Evolutionary conservation across 1,140 invertebrate genomes (phyloP), one percentile per base, ranked within the genome.

Genomic region (Neotoxoptera formosana): DNA sequence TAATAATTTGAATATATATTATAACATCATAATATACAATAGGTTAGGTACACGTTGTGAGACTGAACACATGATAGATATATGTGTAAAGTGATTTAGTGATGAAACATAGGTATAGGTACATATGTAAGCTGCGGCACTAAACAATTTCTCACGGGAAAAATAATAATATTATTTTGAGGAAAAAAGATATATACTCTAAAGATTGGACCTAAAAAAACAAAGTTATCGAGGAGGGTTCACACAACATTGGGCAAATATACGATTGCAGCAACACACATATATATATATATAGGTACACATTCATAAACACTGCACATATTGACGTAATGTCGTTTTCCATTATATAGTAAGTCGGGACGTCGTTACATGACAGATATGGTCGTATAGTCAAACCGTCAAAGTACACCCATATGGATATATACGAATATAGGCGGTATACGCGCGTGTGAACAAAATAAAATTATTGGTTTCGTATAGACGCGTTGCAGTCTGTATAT

Each of bases 131-230:
- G 83, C 41, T 87, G n/a, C n/a, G 34, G 60, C 30, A 67, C 9
- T 67, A 67, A n/a, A n/a, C 47, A 25, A 47, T 86, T 87, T 89
- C 88, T 36, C 88, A 56, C 11, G 88, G 34, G 20, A 30, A 56
- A 89, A 41, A 41, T 41, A 41, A 41, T 41, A 41, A 41, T 4
- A 41, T 41, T 21, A 36, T 89, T 89, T 89, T 36, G 34, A 25
- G 48, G 45, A 87, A 89, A 89, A 89, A 89, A 34, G 14, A 56
- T n/a, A n/a, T n/a, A n/a, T n/a, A 36, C 25, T 17, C 6, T 9
- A 34, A 56, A 89, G 34, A 56, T 89, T 56, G 51, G 88, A 89
- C 88, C 88, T 89, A 89, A 36, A 89, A 89, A 88, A 89, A 89
- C 2, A 53, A 51, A 34, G 36, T 89, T 21, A 41, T 41, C 4